Conservation (phyloP, 2,888 invertebrate species). For the Conistra vaccinii region DNA sequence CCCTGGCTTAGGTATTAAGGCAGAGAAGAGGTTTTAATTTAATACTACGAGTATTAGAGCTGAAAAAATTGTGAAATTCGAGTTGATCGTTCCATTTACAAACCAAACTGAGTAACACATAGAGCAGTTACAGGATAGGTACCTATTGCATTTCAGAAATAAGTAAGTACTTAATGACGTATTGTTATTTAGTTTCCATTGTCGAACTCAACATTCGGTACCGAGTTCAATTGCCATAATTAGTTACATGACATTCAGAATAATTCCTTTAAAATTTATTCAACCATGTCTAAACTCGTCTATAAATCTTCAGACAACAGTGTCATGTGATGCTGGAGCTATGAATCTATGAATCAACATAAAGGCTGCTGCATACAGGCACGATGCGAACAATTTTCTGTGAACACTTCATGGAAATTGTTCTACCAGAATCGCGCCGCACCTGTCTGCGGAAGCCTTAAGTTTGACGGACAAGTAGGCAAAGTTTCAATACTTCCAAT, state of each 20-base stretch:
- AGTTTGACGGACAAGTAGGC: conserved; percentile 29
- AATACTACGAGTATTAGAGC: background rate
- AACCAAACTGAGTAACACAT: background rate
- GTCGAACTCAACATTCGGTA: conserved; percentile 4
- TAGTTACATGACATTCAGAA: conserved; percentile 24
- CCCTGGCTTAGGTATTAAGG: background rate
- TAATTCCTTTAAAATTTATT: conserved; percentile 23
- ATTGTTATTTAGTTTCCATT: conserved; percentile 21
- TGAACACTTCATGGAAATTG: background rate
- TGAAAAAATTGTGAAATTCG: background rate
- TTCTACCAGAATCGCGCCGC: background rate
- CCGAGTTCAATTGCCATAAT: conserved; percentile 11
- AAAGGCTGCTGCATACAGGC: background rate
- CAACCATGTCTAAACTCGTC: conserved; percentile 28
- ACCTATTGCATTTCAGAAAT: conserved; percentile 7
- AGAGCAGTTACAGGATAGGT: background rate
- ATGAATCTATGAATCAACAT: background rate
- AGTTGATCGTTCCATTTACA: background rate
- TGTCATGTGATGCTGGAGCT: conserved; percentile 20
- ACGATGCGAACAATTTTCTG: background rate
- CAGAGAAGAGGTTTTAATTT: background rate
- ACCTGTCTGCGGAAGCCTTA: background rate
- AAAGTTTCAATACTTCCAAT: conserved; percentile 43
- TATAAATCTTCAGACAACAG: conserved; percentile 32
- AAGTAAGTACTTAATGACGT: background rate